Percentiles rank a stretch among this genome's conserved stretches.
Conservation (phyloP, 2,888 invertebrate species). For the Leptopilina drosophilae region DNA sequence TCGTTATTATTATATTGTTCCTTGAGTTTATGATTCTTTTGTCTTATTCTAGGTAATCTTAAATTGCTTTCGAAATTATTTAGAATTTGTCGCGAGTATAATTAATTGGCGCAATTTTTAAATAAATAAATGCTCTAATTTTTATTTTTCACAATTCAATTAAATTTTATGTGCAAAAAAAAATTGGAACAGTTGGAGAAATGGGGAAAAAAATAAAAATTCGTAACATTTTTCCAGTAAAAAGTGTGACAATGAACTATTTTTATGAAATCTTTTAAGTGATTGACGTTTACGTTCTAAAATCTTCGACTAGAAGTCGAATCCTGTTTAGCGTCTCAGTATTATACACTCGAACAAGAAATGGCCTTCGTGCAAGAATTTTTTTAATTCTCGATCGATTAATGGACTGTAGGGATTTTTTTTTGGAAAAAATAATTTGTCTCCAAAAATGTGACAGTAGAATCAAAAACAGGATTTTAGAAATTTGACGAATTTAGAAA, state of each 20-base stretch:
- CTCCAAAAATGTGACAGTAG: no score
- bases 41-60: not conserved
- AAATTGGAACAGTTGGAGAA: not conserved
- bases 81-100: no score
- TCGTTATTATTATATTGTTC: not conserved
- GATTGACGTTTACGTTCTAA: conserved; percentile 26
- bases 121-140: not conserved
- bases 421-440: no score
- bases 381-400: conserved; percentile 31
- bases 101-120: no score
- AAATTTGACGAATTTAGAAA: no score
- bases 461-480: not conserved
- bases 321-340: conserved; percentile 33
- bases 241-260: conserved; percentile 19
- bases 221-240: not conserved
- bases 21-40: conserved; percentile 7
- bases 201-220: not conserved
- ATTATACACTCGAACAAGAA: conserved; percentile 21
- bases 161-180: not conserved
- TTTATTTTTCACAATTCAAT: not conserved
- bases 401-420: not conserved
- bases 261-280: conserved; percentile 6
- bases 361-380: conserved; percentile 29
- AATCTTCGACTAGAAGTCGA: conserved; percentile 5
- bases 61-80: not conserved